These are phyloP conservation scores for Dioctria linearis DNA, from an alignment of 2,888 invertebrate species.

Conservation along the genomic window DNA sequence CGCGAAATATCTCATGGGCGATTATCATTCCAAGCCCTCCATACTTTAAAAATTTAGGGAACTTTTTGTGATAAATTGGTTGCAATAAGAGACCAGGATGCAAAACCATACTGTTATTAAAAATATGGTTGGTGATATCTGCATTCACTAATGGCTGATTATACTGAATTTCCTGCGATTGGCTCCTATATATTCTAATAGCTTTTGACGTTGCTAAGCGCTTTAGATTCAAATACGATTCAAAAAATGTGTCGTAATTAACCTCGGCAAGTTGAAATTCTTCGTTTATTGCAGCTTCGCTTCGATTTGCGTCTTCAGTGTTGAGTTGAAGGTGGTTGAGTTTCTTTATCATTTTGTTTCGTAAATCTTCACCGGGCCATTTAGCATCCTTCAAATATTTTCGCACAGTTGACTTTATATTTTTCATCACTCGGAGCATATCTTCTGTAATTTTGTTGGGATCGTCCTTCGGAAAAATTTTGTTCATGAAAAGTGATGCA, in stretches of 20 bases:
- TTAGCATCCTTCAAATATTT: background rate
- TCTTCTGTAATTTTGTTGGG: background rate
- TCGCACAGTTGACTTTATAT: constrained; percentile 11
- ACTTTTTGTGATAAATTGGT: constrained; percentile 13
- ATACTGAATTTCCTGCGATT: background rate
- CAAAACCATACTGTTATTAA: background rate
- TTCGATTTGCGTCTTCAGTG: background rate
- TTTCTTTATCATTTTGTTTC: background rate
- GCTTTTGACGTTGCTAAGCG: background rate
- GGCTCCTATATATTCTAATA: no score
- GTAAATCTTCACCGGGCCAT: background rate
- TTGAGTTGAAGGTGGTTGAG: background rate
- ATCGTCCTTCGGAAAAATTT: background rate
- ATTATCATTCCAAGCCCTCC: background rate
- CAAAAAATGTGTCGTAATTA: background rate
- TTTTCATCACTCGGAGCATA: background rate
- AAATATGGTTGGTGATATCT: background rate
- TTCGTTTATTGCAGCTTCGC: background rate
- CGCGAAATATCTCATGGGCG: constrained; percentile 22
- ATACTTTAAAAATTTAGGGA: background rate
- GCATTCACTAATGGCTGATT: background rate
- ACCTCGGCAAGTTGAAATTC: background rate
- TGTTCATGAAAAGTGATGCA: background rate
- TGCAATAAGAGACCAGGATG: background rate
- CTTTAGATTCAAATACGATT: background rate